Conservation (phyloP, 2,888 invertebrate genomes). For the Lasioglossum leucozonium region DNA sequence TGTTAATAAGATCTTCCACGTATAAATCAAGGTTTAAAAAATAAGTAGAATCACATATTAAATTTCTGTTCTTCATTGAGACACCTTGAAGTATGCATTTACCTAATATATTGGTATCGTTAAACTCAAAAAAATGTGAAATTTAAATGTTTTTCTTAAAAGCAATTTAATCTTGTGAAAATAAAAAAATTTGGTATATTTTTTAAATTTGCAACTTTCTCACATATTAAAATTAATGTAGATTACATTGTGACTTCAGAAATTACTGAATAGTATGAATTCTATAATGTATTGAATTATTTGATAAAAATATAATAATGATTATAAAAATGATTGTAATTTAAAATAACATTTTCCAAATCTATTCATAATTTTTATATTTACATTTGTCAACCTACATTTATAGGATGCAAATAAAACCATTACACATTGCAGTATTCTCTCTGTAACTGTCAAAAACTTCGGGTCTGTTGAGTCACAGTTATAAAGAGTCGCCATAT, state of each 20-base stretch:
- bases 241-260: not conserved
- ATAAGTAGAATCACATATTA: not conserved
- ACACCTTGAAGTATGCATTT: not conserved
- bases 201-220: not conserved
- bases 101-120: not conserved
- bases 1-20: not conserved
- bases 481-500: no score
- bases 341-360: not conserved
- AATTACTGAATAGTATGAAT: not conserved
- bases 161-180: not conserved
- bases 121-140: not conserved
- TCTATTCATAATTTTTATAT: not conserved
- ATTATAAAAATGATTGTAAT: no score
- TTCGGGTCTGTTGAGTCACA: no score
- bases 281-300: not conserved
- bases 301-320: not conserved
- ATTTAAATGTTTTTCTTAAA: constrained; percentile 15
- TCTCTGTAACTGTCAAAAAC: no score
- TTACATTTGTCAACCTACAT: not conserved
- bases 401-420: not conserved
- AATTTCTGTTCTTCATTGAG: not conserved
- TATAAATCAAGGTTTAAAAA: not conserved
- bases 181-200: not conserved
- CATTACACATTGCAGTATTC: no score
- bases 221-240: not conserved